Conservation (phyloP, 2,797 vertebrate genomes). For the Chiroxiphia lanceolata region DNA sequence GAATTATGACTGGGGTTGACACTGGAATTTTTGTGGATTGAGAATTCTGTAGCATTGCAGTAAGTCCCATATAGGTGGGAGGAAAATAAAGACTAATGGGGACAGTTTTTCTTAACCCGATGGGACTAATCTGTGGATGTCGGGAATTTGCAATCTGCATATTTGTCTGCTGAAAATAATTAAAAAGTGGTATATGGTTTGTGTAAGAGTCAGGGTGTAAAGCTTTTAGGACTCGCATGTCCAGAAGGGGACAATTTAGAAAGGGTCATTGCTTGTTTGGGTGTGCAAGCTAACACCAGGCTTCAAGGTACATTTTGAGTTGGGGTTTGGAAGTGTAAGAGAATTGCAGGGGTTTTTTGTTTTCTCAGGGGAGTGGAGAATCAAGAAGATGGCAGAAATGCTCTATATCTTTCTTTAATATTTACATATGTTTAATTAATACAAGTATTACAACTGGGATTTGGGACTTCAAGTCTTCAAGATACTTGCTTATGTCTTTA, state of each 20-base stretch:
- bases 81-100: not conserved
- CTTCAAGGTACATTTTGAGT: not conserved
- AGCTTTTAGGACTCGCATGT: not conserved
- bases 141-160: not conserved
- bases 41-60: not conserved
- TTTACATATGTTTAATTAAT: not conserved
- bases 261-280: not conserved
- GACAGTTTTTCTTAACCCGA: not conserved
- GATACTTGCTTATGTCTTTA: not conserved
- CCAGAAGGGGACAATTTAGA: not conserved
- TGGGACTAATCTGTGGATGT: not conserved
- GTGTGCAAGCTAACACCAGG: not conserved
- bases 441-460: not conserved
- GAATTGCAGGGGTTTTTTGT: not conserved
- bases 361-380: not conserved
- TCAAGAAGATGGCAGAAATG: not conserved
- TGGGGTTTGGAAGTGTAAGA: not conserved
- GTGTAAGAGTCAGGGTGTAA: not conserved
- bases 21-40: not conserved
- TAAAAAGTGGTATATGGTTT: not conserved
- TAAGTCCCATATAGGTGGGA: not conserved
- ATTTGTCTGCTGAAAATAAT: not conserved
- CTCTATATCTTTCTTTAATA: not conserved
- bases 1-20: not conserved
- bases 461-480: not conserved